A percentile compares a stretch with the other conserved stretches of the same genome.
Conservation (phyloP, 1,140 invertebrate species). For the Sycophaga agraensis region DNA sequence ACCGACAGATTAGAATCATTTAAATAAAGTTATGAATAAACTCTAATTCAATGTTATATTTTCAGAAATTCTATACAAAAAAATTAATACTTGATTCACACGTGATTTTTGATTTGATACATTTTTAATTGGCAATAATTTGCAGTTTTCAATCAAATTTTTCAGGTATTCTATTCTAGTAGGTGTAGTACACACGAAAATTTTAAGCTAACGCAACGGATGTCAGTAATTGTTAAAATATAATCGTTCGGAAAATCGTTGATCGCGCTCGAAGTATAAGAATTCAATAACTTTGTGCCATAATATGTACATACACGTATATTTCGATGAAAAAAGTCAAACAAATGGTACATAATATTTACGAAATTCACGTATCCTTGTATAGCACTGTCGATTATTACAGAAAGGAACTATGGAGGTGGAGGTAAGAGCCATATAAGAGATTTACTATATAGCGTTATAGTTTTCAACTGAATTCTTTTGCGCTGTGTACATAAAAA, state of each 20-base stretch:
- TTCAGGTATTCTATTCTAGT: too few species aligned
- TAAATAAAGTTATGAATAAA: too few species aligned
- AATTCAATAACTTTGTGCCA: conserved; percentile 3
- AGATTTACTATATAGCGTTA: background rate
- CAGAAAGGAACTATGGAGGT: background rate
- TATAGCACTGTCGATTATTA: conserved; percentile 22
- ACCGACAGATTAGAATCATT: too few species aligned
- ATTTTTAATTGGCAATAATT: too few species aligned
- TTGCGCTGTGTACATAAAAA: conserved; percentile 4
- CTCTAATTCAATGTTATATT: too few species aligned
- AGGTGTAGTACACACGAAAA: too few species aligned
- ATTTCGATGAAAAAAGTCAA: background rate
- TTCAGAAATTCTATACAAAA: too few species aligned
- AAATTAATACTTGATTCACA: too few species aligned
- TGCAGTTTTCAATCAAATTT: too few species aligned
- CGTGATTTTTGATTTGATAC: too few species aligned
- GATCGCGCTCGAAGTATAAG: conserved; percentile 11
- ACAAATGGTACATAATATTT: background rate
- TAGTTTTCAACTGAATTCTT: conserved; percentile 9
- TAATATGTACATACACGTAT: conserved; percentile 9
- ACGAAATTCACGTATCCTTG: conserved; percentile 16
- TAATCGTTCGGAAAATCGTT: conserved; percentile 20
- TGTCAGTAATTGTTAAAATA: too few species aligned
- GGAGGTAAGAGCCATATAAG: background rate
- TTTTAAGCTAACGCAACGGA: too few species aligned